Evolutionary conservation across 2,888 invertebrate species (phyloP).

Genomic region (Julus scandinavius): DNA sequence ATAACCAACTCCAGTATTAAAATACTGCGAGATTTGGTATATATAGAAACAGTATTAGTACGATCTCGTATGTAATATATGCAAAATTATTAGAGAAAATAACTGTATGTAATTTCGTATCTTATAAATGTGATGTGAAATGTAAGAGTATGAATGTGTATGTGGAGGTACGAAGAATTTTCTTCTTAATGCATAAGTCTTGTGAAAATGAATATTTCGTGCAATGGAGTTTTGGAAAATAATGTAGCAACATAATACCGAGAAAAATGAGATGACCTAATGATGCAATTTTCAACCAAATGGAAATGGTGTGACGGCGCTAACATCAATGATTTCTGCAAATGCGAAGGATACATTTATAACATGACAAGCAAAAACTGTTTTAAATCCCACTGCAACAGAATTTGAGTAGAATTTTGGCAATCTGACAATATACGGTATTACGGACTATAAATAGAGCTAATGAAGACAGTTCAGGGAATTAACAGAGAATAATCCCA

Average conservation of each 20-base stretch:
- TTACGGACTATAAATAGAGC: background rate
- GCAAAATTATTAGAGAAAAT: conserved; percentile 31
- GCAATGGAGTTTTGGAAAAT: background rate
- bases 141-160: conserved; percentile 6
- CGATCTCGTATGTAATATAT: conserved; percentile 41
- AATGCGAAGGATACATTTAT: background rate
- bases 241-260: background rate
- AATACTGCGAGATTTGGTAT: conserved; percentile 26
- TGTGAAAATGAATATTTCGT: background rate
- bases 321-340: background rate
- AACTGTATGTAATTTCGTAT: background rate
- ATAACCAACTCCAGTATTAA: conserved; percentile 46
- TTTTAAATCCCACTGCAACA: background rate
- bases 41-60: conserved; percentile 52
- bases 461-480: too few species aligned
- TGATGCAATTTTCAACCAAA: background rate
- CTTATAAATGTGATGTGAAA: background rate
- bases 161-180: background rate
- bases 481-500: too few species aligned
- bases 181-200: background rate
- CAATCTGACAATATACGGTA: background rate
- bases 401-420: background rate
- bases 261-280: background rate
- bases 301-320: background rate
- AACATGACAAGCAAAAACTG: too few species aligned